These are phyloP conservation scores for Monopterus albus DNA, from an alignment of 2,113 vertebrate genomes.

Conservation along the genomic window DNA sequence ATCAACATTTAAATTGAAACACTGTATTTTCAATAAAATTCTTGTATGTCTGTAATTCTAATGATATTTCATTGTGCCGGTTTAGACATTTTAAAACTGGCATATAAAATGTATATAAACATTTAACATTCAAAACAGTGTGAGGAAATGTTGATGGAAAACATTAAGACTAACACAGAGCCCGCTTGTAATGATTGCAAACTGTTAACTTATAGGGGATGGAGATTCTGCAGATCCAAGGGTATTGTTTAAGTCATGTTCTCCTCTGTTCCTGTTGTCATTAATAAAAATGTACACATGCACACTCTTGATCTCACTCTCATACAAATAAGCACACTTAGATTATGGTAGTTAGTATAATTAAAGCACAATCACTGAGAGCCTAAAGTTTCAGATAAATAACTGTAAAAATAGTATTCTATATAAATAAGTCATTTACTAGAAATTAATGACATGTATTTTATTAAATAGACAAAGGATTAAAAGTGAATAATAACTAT, in stretches of 20 bases:
- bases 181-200: background rate
- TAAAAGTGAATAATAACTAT: conserved; percentile 2
- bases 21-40: no score
- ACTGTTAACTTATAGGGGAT: background rate
- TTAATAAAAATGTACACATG: background rate
- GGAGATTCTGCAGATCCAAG: background rate
- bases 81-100: background rate
- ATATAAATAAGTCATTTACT: no score
- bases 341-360: background rate
- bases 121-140: background rate
- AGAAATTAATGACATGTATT: no score
- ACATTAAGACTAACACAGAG: background rate
- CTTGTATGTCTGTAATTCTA: no score
- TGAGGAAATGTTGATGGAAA: background rate
- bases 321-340: no score
- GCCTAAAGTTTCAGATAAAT: no score
- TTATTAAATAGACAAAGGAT: background rate
- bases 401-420: no score
- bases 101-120: background rate
- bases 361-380: no score
- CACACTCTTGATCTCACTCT: no score
- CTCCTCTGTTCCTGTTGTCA: background rate
- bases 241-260: background rate
- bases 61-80: background rate
- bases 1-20: background rate